Evolutionary conservation across 2,113 vertebrate species (phyloP).

Genomic region (Damaliscus lunatus): DNA sequence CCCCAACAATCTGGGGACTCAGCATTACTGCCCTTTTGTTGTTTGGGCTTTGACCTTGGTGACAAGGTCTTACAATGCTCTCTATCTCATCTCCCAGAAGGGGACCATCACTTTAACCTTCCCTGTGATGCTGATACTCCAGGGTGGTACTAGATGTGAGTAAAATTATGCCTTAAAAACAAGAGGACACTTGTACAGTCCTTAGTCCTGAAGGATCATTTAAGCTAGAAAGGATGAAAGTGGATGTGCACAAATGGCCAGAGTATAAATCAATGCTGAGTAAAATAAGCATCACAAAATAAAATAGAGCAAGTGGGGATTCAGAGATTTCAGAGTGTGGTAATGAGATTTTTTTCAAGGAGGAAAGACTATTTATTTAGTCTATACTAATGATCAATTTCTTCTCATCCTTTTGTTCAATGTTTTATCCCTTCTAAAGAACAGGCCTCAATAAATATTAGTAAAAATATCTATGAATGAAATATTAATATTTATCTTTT

Average conservation of each 20-base stretch:
- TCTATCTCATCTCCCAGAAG: not conserved
- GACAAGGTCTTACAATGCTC: not conserved
- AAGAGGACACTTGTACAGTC: not conserved
- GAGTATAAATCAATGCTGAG: not conserved
- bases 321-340: not conserved
- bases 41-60: not conserved
- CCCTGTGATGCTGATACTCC: not conserved
- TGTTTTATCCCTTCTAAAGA: not conserved
- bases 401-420: not conserved
- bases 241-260: not conserved
- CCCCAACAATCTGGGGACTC: not conserved
- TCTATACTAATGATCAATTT: not conserved
- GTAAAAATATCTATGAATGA: not conserved
- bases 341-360: not conserved
- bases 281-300: not conserved
- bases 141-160: not conserved
- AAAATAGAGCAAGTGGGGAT: not conserved
- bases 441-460: not conserved
- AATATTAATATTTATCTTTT: conserved; percentile 3
- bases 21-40: not conserved
- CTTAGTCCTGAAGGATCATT: not conserved
- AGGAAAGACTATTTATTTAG: not conserved
- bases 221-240: not conserved
- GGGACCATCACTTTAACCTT: not conserved
- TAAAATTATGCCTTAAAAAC: not conserved